Conservation (phyloP, 2,797 vertebrate genomes). For the Cetoscarus ocellatus region DNA sequence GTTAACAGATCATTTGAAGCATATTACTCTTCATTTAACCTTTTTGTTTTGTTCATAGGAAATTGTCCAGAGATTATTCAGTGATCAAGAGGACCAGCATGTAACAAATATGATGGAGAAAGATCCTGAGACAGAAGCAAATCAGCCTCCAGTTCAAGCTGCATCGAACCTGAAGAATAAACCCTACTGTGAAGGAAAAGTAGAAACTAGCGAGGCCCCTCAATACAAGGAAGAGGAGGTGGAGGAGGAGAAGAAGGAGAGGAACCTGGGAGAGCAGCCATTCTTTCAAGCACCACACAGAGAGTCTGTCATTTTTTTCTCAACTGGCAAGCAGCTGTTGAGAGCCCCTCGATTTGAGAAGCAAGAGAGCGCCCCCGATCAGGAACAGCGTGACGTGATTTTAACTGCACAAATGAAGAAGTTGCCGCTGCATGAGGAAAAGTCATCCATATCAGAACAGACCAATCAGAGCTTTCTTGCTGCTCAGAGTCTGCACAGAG, state of each 20-base stretch:
- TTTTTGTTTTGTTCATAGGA: conserved; percentile 59
- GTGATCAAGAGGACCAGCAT: conserved; percentile 69
- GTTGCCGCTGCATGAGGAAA: not conserved
- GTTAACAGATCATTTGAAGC: too few relatives aligned
- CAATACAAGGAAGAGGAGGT: not conserved
- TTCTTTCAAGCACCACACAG: conserved; percentile 76
- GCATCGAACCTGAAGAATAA: not conserved
- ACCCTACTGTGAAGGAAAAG: conserved; percentile 31
- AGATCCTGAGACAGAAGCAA: conserved; percentile 33
- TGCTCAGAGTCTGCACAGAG: conserved; percentile 50
- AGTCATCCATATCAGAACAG: not conserved
- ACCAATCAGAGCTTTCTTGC: conserved; percentile 9
- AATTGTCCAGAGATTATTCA: conserved; percentile 83
- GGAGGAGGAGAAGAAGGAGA: conserved; percentile 20
- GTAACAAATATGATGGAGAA: conserved; percentile 16
- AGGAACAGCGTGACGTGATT: conserved; percentile 1
- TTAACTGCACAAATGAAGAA: conserved; percentile 9
- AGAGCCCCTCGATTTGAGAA: conserved; percentile 53
- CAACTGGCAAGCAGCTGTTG: conserved; percentile 73
- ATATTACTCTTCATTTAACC: not conserved
- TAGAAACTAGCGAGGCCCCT: not conserved
- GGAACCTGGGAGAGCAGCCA: conserved; percentile 33
- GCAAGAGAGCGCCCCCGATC: conserved; percentile 15
- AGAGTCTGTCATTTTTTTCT: conserved; percentile 86
- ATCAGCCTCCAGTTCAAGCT: conserved; percentile 24